Evolutionary conservation across 1,140 invertebrate genomes (phyloP).

Genomic region (Euwallacea fornicatus): DNA sequence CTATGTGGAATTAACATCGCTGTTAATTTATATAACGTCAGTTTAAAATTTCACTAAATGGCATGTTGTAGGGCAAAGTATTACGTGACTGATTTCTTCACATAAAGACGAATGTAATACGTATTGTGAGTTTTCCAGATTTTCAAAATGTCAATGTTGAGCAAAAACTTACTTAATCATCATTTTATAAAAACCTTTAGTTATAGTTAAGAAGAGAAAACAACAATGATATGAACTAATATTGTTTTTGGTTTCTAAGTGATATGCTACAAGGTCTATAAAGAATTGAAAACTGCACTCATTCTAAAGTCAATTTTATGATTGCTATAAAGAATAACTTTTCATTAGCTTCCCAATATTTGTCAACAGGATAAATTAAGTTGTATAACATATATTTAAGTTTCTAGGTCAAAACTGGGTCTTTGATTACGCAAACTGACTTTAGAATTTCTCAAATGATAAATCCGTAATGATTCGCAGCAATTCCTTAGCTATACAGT

Average conservation of each 20-base stretch:
- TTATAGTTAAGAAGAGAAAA: background rate
- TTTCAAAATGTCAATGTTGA: background rate
- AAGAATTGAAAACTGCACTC: too few species aligned
- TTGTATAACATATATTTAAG: too few species aligned
- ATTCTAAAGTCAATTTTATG: too few species aligned
- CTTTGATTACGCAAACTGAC: too few species aligned
- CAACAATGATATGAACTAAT: constrained; percentile 33
- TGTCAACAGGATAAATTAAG: too few species aligned
- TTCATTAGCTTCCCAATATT: too few species aligned
- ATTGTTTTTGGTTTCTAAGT: constrained; percentile 35
- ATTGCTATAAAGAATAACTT: too few species aligned
- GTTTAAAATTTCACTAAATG: background rate
- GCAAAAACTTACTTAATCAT: background rate
- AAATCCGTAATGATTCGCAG: too few species aligned
- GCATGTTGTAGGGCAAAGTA: background rate
- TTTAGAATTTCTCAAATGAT: too few species aligned
- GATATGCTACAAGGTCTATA: constrained; percentile 28
- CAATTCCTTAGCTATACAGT: too few species aligned
- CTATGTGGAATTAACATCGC: too few species aligned
- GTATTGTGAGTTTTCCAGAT: background rate
- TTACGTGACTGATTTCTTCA: background rate
- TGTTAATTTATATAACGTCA: background rate
- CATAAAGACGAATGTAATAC: background rate
- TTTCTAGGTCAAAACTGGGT: too few species aligned
- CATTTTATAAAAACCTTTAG: background rate